Evolutionary conservation across 2,888 invertebrate species (phyloP).

Genomic region (Torymus aiolomorphi): DNA sequence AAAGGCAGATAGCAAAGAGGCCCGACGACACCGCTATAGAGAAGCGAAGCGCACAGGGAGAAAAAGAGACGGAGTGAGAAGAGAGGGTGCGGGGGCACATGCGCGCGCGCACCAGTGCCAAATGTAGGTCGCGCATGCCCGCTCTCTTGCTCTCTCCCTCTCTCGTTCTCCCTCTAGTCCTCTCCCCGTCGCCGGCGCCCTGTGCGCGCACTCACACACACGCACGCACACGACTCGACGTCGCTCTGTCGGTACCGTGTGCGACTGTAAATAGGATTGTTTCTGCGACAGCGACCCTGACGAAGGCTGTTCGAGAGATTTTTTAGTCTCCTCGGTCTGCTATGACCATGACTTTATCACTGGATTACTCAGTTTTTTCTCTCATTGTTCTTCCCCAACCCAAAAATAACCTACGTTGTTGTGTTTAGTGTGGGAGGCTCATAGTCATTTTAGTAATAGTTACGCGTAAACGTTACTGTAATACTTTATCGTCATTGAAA

Average conservation of each 20-base stretch:
- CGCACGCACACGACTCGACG: no score
- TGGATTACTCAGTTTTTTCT: slow-evolving; percentile 9
- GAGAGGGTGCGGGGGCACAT: slow-evolving; percentile 26
- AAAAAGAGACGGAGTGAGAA: neutral
- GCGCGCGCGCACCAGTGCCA: slow-evolving; percentile 57
- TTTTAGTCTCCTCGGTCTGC: slow-evolving; percentile 15
- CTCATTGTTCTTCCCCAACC: neutral
- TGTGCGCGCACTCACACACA: slow-evolving; percentile 53
- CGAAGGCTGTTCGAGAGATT: slow-evolving; percentile 43
- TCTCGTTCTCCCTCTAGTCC: neutral
- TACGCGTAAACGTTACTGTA: no score
- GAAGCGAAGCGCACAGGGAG: no score
- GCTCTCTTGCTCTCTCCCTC: slow-evolving; percentile 24
- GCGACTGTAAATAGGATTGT: no score
- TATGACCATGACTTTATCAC: slow-evolving; percentile 5
- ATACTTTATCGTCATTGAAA: no score
- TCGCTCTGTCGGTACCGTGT: no score
- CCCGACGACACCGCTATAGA: no score
- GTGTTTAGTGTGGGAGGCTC: no score
- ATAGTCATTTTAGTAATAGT: no score
- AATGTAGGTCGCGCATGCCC: slow-evolving; percentile 58
- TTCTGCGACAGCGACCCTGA: slow-evolving; percentile 33
- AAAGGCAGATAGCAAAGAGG: no score
- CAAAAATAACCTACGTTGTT: no score
- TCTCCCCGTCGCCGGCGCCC: slow-evolving; percentile 37